Evolutionary conservation across 2,888 invertebrate genomes (phyloP), one percentile per base, ranked within the genome.

Genomic region (Neoascia interrupta): DNA sequence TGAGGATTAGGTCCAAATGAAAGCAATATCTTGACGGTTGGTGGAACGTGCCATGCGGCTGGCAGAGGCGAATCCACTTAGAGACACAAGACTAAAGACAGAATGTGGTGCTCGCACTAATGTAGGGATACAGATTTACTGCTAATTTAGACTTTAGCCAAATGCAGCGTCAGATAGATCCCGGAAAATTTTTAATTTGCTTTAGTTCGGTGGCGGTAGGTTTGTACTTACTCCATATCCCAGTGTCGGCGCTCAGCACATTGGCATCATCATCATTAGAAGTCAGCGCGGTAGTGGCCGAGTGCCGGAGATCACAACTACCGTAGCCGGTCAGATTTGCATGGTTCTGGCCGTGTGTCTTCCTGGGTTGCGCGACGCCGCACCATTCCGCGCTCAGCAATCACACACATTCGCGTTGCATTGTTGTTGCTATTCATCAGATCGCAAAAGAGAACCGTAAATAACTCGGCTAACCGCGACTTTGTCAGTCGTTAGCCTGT

Each of bases 401-500:
- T 68, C 76, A 72, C 72, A 66, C 61, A 39, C 66, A 56, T 63
- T 36, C 66, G n/a, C n/a, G n/a, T n/a, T n/a, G n/a, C n/a, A 37
- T 56, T 36, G 16, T 11, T 23, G n/a, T 2, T 26, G 26, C 23
- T 31, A 16, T 23, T 47, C 45, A 10, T 63, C 26, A 8, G 26
- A n/a, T 37, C 49, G 31, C 19, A 41, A 51, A 63, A 16, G 13
- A 56, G 66, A 72, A 79, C 79, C 79, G 79, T 79, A 79, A 79
- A 66, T 79, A 66, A 73, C 73, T 66, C 43, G 73, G 66, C 79
- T 79, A 79, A 79, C 79, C 79, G 79, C 79, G 73, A 73, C 61
- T 73, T 79, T 79, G 79, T 79, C 79, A 79, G 79, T 79, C 79
- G 73, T 68, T 79, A 73, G 79, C 79, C 79, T 37, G 60, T 41